Evolutionary conservation across 2,797 vertebrate genomes (phyloP), one percentile per base, ranked within the genome.

Genomic region (Carapus acus): DNA sequence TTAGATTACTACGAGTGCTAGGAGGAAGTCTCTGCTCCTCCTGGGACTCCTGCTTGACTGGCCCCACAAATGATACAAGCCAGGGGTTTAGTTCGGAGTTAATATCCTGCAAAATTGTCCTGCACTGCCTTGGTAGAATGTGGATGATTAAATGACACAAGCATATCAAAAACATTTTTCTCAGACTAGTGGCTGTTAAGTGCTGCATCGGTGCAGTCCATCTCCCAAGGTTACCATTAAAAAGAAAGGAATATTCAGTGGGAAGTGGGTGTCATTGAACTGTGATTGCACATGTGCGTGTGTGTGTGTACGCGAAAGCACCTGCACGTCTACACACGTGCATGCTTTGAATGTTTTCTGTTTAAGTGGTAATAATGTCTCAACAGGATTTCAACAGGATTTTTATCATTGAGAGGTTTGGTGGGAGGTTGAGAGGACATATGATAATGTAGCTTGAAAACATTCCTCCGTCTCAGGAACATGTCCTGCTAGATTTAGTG

Each of bases 71-170:
- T 89, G 88, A 87, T 88, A 89, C 86, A 86, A 87, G 86, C 80
- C 85, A 83, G 82, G 85, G 85, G 24, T 89, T 91, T 89, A 88
- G 84, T 86, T 85, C 83, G 79, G 86, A 91, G 87, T 89, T 91
- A 89, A 89, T 89, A 89, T 89, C 88, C 88, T 90, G 87, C 87
- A 90, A 89, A 88, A 90, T 90, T 89, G 88, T 89, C 87, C 86
- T 76, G 85, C 79, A 71, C 84, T 73, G 85, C 85, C 83, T 74
- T 66, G 54, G 79, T 80, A 87, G 81, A 90, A 90, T 80, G 85
- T 74, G 81, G 84, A 86, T 87, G 87, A 88, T 89, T 88, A 89
- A 90, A 90, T 87, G 89, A 88, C 88, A 89, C 79, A 65, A 85
- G 85, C 82, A 87, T 87, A 88, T 88, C 85, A 86, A 88, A 88